Base-by-base conservation (phyloP, 2,113 vertebrate genomes). In the Heterocephalus glaber region DNA sequence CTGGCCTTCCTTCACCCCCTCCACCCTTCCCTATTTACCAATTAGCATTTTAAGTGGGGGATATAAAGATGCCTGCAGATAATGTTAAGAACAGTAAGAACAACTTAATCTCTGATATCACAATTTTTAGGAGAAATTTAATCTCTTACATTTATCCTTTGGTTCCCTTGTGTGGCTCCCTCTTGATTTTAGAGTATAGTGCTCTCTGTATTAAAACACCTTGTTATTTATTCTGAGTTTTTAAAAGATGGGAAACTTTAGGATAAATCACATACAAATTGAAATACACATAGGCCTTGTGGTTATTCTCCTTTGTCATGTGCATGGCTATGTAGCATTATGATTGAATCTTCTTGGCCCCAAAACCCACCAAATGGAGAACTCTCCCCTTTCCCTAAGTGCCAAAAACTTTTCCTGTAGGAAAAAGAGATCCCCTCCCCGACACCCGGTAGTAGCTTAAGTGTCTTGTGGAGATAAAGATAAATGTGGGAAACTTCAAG, bases 401-500 rank as follows among this genome's bases (percentile, higher is more conserved):
- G 90, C 58, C 58, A 44, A 24, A 86, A 93, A 26, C 49, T 76
- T 76, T n/a, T 91, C 3, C n/a, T 44, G 14, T 79, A 41, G 54
- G 66, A 47, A 94, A 93, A n/a, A 92, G 44, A 94, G 72, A 80
- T 66, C 79, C 56, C 70, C 61, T 79, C n/a, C 41, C 56, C 8
- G 9, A 11, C 13, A 38, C 24, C 11, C 8, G 28, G 12, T 41
- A 52, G 52, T 93, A 89, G 79, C 22, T 85, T 96, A 94, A 90
- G 84, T 84, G 74, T 85, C 38, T 5, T 76, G 17, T 41, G 44
- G 61, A 96, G 90, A 95, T 96, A 92, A 92, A 95, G 97, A 87
- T 93, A 95, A 96, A 97, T 52, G 70, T 96, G 92, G 80, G 80
- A 79, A 94, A 85, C 72, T 88, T 95, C 3, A 95, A 79, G 93